Evolutionary conservation across 2,888 invertebrate species (phyloP), one percentile per base, ranked within the genome.

Genomic region (Acronicta leporina): DNA sequence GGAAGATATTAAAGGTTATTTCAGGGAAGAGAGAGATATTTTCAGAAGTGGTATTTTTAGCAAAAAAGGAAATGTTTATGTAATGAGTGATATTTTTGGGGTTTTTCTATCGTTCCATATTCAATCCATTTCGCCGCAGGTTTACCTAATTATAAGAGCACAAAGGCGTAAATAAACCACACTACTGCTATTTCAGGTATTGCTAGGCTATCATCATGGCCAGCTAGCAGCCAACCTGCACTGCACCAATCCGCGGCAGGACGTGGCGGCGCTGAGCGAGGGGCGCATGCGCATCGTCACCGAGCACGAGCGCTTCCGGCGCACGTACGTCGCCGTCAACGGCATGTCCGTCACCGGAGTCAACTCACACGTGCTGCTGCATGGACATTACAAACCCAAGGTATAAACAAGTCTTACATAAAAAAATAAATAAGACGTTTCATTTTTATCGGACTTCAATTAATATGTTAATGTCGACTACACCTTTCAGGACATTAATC

Each of bases 191-290:
- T 33, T 51, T 45, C 30, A 45, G 20, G 5, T 41, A 10, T 45
- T 40, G 15, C 20, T 45, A 14, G 9, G 94, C 97, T 55, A 6
- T n/a, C 38, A 38, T n/a, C 6, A 13, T 2, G 38, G 38, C n/a
- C 38, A 38, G n/a, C n/a, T 38, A n/a, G 97, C 97, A 0, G 96
- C 96, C 0, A 97, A 97, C 84, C 90, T 97, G 27, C 96, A 97
- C 84, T 97, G 91, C 81, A 90, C 94, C 0, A 88, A 82, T 2
- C 96, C 97, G 0, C 88, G 95, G 4, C 84, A 87, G 43, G 94
- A 92, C 30, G 80, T 95, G 0, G 86, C 87, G 30, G 94, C 94
- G 11, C 77, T 96, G 10, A 83, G 86, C 0, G 93, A 95, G 0
- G 95, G 95, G 0, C 87, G 92, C 61, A 86, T 95, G 42, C 80